Evolutionary conservation across 2,113 vertebrate genomes (phyloP), one percentile per base, ranked within the genome.

Genomic region (Sander lucioperca): DNA sequence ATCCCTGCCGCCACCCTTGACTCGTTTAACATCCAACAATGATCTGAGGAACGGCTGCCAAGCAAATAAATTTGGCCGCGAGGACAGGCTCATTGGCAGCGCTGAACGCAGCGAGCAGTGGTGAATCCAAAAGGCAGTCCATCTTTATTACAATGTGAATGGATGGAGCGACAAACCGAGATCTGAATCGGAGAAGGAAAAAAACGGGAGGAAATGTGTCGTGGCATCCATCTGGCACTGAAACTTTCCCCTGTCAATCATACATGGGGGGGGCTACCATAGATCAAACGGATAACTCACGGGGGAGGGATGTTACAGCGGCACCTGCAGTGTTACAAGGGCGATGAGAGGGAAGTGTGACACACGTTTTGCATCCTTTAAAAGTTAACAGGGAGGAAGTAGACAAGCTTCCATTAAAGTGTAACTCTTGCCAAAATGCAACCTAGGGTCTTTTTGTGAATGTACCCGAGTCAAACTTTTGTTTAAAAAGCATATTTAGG

Each of bases 11-110:
- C 69, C 43, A 57, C 70, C 73, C 74, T 6, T 43, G 66, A 56
- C 62, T 77, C 76, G 77, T 86, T 89, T 89, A 84, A 89, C 83
- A 59, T 65, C 73, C 87, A 82, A 66, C 67, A 71, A 87, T 77
- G 89, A 91, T 85, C 70, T 11, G 62, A 25, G 70, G 51, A 75
- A 25, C 0, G 50, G 63, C 80, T 66, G 84, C 81, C 86, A 80
- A 80, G 84, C 43, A 11, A 0, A 77, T 87, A 83, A 79, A 85
- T 87, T 70, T 79, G 82, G 82, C 79, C 21, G 9, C 9, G 36
- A 74, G 30, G 53, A 83, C 84, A 43, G 78, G 76, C 73, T 86
- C 51, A 9, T 74, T 84, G 81, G 84, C 82, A 80, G 77, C 19
- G 15, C 39, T 50, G 72, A 57, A 21, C 51, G 30, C 19, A 75